phyloP scores from a whole-genome alignment of 1,140 invertebrate genomes.

The Caenorhabditis brenneri region DNA sequence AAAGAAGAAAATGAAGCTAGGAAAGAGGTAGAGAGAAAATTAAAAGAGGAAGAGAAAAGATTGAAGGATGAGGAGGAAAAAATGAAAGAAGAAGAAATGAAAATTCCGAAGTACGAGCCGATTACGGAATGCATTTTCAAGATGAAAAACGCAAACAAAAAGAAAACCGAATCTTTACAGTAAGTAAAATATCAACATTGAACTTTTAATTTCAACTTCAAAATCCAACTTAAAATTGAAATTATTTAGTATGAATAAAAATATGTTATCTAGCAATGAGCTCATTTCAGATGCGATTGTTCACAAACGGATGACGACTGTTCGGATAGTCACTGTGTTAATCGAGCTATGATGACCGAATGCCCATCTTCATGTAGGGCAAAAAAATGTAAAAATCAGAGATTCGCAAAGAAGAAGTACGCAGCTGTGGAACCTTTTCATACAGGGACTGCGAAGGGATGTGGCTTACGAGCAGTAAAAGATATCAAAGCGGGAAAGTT shows the following conservation, averaged over 20 bases:
- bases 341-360: constrained; percentile 41
- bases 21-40: neutral
- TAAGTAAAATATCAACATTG: too few relatives aligned
- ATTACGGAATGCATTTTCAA: constrained; percentile 11
- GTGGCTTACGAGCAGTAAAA: constrained; percentile 45
- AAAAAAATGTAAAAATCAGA: constrained; percentile 43
- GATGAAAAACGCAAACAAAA: constrained; percentile 27
- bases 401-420: constrained; percentile 43
- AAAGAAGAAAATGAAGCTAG: neutral
- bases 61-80: neutral
- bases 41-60: neutral
- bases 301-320: neutral
- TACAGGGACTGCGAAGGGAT: constrained; percentile 56
- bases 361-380: neutral
- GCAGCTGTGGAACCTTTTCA: constrained; percentile 53
- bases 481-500: constrained; percentile 74
- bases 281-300: constrained; percentile 37
- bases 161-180: constrained; percentile 4
- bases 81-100: constrained; percentile 34
- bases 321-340: constrained; percentile 37
- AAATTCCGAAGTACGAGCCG: neutral
- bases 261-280: neutral
- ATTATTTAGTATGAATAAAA: too few relatives aligned
- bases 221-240: too few relatives aligned
- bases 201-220: too few relatives aligned